These are phyloP conservation scores for Chaetogeoica ovagalla DNA, from an alignment of 2,888 invertebrate species.

Conservation along the genomic window DNA sequence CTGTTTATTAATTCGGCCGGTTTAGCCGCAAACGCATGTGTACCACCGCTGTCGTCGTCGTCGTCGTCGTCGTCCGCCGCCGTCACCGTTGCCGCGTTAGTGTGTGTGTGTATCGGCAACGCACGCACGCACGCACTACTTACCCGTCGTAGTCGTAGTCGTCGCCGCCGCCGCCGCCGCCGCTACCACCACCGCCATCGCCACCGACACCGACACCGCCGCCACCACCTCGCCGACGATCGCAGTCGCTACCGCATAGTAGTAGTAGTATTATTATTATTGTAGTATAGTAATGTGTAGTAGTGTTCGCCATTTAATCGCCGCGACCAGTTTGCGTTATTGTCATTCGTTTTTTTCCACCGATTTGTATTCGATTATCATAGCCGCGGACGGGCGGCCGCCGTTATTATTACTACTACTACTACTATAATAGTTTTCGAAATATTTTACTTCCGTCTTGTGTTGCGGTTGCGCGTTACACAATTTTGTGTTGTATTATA, in stretches of 20 bases:
- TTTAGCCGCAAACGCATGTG: slow-evolving; percentile 52
- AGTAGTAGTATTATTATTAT: slow-evolving; percentile 45
- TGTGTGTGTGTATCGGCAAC: slow-evolving; percentile 51
- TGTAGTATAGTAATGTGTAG: slow-evolving; percentile 11
- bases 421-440: background rate
- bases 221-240: slow-evolving; percentile 2
- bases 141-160: slow-evolving; percentile 35
- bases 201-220: too few species aligned
- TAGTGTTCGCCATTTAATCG: slow-evolving; percentile 50
- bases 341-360: background rate
- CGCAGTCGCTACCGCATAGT: slow-evolving; percentile 38
- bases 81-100: background rate
- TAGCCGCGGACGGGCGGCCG: background rate
- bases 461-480: too few species aligned
- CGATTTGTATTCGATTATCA: background rate
- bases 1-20: slow-evolving; percentile 53
- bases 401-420: background rate
- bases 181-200: background rate
- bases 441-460: background rate
- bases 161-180: slow-evolving; percentile 1
- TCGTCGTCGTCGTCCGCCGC: background rate
- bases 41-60: slow-evolving; percentile 34
- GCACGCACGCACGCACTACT: slow-evolving; percentile 51
- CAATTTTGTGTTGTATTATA: too few species aligned
- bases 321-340: slow-evolving; percentile 24